Base-by-base conservation (phyloP, 1,140 invertebrate species). In the Melanaphis sacchari region DNA sequence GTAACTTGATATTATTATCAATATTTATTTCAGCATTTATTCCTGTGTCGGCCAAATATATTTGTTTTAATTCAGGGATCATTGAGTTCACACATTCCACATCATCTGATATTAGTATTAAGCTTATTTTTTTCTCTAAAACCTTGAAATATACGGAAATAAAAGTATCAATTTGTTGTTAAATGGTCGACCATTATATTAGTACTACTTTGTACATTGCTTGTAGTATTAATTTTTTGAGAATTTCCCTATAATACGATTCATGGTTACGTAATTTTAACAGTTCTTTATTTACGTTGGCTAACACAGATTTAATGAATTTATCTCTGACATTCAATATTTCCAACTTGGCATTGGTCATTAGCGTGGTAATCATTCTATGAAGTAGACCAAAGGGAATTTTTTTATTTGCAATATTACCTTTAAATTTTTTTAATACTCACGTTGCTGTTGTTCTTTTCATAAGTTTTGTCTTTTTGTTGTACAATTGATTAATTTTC, bases 201-300 rank as follows among this genome's bases (percentile, higher is more conserved):
- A 49, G 2, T 41, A 91, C 4, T 93, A 93, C 81, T 93, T 93
- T n/a, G 54, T 85, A 93, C 91, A 93, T 85, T 40, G 91, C 76
- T 36, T 93, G 91, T 31, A 93, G 81, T 84, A 93, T 85, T 93
- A 54, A 84, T 3, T 38, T 52, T 49, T 85, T 40, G 7, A 93
- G 38, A 41, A 85, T 93, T 40, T 38, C 22, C 1, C 4, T 0
- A 26, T 93, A 38, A 21, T 81, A 21, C 11, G 7, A n/a, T 85
- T 31, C 52, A 22, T 84, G 2, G 0, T 49, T 18, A 18, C 76
- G 41, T 15, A 92, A 1, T 40, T 92, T 82, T 38, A 84, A 40
- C 22, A 93, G 4, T 40, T 93, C 49, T 84, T 26, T 38, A n/a
- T 93, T 93, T 31, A 93, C 81, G 31, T 81, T 26, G n/a, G 36